phyloP scores from a whole-genome alignment of 2,113 vertebrate genomes.

The Nothocercus nigrocapillus region DNA sequence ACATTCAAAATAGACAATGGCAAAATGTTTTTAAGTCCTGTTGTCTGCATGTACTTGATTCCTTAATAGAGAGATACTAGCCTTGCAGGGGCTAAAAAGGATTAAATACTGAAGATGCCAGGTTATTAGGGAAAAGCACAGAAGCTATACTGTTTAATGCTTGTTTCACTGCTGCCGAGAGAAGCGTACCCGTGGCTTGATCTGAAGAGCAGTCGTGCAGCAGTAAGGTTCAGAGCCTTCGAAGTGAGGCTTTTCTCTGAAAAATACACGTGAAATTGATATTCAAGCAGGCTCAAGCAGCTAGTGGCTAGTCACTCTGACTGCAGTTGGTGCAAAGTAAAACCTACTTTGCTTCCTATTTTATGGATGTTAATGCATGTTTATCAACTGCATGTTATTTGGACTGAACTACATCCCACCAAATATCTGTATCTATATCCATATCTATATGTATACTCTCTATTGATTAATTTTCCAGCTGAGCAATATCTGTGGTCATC shows the following conservation, averaged over 20 bases:
- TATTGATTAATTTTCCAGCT: neutral
- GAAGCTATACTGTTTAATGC: neutral
- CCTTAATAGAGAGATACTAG: neutral
- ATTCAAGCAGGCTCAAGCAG: neutral
- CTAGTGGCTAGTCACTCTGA: neutral
- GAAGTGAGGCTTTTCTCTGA: neutral
- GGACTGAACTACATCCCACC: neutral
- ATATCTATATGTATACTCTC: too few species aligned
- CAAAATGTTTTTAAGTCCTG: neutral
- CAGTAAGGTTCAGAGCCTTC: neutral
- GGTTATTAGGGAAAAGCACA: neutral
- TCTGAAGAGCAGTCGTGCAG: neutral
- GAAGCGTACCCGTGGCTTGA: neutral
- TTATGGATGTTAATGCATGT: fast-evolving
- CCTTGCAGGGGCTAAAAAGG: neutral
- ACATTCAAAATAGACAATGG: neutral
- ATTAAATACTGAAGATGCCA: neutral
- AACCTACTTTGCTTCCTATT: neutral
- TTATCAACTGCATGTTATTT: neutral
- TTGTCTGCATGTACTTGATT: neutral
- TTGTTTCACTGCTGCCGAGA: neutral
- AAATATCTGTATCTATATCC: neutral
- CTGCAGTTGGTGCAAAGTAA: neutral
- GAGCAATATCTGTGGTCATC: neutral
- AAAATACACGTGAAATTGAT: neutral